Evolutionary conservation across 2,797 vertebrate species (phyloP), one percentile per base, ranked within the genome.

Genomic region (Podargus strigoides): DNA sequence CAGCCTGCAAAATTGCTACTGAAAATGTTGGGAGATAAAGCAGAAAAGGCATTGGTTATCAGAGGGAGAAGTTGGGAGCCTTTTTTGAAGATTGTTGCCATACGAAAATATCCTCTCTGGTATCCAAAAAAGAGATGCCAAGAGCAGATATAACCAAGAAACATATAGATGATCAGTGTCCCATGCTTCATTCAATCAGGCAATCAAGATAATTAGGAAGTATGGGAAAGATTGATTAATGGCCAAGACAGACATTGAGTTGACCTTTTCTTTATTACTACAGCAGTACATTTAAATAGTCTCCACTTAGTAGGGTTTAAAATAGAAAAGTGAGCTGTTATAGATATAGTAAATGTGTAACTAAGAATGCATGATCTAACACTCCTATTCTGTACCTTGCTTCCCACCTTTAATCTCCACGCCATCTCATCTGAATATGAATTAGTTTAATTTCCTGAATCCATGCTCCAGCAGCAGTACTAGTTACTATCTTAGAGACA

Each of bases 161-260:
- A 96, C 42, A 47, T 87, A 95, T 23, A 96, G 89, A 74, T 88
- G 80, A 95, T 95, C 94, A 79, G 77, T 96, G 87, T 95, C 90
- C 90, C 83, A 72, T 69, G 83, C 89, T 95, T 96, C 90, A 93
- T 92, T 97, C 96, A 93, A 77, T 95, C 87, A 95, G 88, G 85
- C 89, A 97, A 95, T 96, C 95, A 96, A 87, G 95, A 89, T 96
- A 97, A 97, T 97, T 96, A 96, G 93, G 92, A 95, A 84, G 87
- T 93, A 95, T 87, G 50, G 78, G 76, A 89, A 96, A 96, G 96
- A 97, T 95, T 96, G 95, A 97, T 95, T 97, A 96, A 97, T 92
- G 95, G 64, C 94, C 94, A 66, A 93, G 96, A 72, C 76, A 96
- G 94, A 95, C 95, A 96, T 93, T 95, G 89, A 94, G 81, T 75